Base-by-base conservation (phyloP, 2,797 vertebrate genomes). In the Anguilla megastoma region DNA sequence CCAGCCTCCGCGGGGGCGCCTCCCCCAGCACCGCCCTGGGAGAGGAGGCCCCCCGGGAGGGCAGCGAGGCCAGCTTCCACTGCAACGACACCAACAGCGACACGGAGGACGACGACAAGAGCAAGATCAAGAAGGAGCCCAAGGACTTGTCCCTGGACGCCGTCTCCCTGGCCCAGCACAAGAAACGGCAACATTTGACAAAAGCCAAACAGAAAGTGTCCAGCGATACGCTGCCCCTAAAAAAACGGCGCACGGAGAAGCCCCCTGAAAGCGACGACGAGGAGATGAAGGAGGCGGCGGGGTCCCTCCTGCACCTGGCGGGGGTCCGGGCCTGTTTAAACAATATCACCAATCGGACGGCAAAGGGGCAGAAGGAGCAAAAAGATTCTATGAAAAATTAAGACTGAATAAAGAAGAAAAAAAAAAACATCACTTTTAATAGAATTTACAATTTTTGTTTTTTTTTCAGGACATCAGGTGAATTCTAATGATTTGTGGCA, bases 401-500 rank as follows among this genome's bases (percentile, higher is more conserved):
- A 97, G 94, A 79, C 87, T 91, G 86, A 89, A 91, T 88, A 88
- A 83, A 89, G 85, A 89, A 63, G 82, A 69, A 86, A 88, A 79
- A 63, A 69, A 36, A 30, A 54, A 14, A 88, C 92, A 93, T 94
- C 93, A 92, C 89, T 93, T 93, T 93, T 90, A 79, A 79, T 41
- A 36, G 92, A 84, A 85, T 92, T 92, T 90, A 69, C 90, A 94
- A 90, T 90, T 97, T 97, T 97, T 96, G 97, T 97, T 96, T 97
- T 98, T 98, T 97, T 98, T 98, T 97, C 97, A 98, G 97, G 97
- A 97, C 97, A 98, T 99, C 98, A 99, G 98, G 98, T 98, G 97
- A 99, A 98, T 98, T 98, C 97, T 97, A 97, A 97, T 98, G 97
- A 98, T 98, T 98, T 97, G 97, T 99, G 98, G 98, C 98, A 99